Evolutionary conservation across 2,888 invertebrate species (phyloP), one percentile per base, ranked within the genome.

Genomic region (Campopleginae sp.): DNA sequence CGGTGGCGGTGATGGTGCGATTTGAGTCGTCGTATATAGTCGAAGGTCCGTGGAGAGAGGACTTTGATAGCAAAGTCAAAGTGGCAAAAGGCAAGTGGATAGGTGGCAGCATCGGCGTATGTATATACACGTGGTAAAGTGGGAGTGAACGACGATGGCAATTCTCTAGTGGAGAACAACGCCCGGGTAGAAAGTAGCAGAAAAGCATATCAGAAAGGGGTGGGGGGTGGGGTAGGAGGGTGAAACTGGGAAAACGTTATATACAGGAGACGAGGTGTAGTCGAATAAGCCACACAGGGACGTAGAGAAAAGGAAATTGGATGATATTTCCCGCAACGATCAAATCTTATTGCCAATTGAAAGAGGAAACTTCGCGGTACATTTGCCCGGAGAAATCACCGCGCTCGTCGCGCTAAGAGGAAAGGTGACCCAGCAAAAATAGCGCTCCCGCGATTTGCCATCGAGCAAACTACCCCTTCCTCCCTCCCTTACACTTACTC

Each of bases 301-400:
- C 86, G 84, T 87, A 88, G 90, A 90, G 89, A 91, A 91, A 92
- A 92, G 92, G 91, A 93, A 92, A 93, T 92, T 93, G 92, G 92
- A 92, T 91, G 92, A 92, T 91, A 92, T 93, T 93, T 92, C 90
- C 92, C 91, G 90, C 90, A 91, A 91, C 92, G 92, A 93, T 93
- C 92, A 92, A 92, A 92, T 92, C 92, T 93, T 92, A 92, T 92
- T 91, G 91, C 91, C 91, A 92, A 92, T 92, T 91, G 92, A 92
- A 92, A 92, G 91, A 91, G 92, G 89, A 92, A 93, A 92, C 91
- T 92, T 92, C 91, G 91, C 91, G 91, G 90, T 91, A 92, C 92
- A 91, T 92, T 92, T 92, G 88, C 91, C 85, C 89, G 88, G 88
- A 89, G 89, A 90, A 92, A 92, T 92, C 90, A 90, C 90, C 90